Evolutionary conservation across 2,797 vertebrate species (phyloP).

Genomic region (Neopelma chrysocephalum): DNA sequence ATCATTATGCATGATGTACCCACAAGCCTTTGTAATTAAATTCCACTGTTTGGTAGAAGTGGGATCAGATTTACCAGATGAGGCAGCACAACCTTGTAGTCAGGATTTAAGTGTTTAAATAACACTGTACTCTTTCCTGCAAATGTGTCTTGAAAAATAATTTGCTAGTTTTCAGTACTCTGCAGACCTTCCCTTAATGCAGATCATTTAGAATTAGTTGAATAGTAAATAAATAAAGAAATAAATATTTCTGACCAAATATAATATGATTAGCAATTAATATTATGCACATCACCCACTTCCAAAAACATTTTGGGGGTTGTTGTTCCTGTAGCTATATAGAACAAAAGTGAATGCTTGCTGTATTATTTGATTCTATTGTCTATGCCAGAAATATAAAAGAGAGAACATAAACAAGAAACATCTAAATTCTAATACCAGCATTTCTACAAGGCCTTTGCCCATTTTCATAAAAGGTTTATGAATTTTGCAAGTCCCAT

Average conservation of each 20-base stretch:
- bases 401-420: neutral
- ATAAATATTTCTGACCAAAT: neutral
- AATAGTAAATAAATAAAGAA: neutral
- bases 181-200: neutral
- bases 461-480: neutral
- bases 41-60: neutral
- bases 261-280: neutral
- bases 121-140: neutral
- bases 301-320: neutral
- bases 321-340: neutral
- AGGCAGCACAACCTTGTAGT: neutral
- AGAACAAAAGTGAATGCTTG: neutral
- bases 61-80: slow-evolving; percentile 10
- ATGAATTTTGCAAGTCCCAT: neutral
- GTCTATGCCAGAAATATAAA: neutral
- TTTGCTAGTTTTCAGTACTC: neutral
- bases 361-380: neutral
- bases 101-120: neutral
- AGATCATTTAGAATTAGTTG: neutral
- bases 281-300: neutral
- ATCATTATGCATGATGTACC: neutral
- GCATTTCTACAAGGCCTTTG: neutral
- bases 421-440: neutral
- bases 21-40: slow-evolving; percentile 19
- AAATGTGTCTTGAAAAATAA: neutral